Evolutionary conservation across 2,888 invertebrate species (phyloP).

Genomic region (Sphecodes monilicornis): DNA sequence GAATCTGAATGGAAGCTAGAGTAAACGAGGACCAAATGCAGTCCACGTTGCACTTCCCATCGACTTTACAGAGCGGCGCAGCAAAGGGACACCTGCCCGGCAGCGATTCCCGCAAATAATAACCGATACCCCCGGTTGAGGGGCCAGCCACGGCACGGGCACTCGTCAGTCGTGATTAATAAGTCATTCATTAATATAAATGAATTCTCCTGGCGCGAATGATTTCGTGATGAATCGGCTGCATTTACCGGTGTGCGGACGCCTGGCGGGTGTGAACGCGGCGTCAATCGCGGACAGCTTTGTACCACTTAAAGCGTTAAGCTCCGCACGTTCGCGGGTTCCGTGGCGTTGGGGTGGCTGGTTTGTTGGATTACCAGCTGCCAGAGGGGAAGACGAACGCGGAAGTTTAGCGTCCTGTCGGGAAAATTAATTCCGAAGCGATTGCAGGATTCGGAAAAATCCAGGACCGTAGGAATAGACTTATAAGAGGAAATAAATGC

Average conservation of each 20-base stretch:
- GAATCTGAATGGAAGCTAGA: neutral
- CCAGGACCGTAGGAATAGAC: neutral
- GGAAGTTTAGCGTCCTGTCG: constrained; percentile 24
- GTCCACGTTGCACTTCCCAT: neutral
- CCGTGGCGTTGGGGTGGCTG: constrained; percentile 44
- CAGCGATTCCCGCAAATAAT: constrained; percentile 64
- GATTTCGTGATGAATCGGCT: constrained; percentile 79
- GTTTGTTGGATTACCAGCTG: constrained; percentile 37
- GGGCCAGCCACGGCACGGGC: constrained; percentile 55
- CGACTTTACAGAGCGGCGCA: neutral
- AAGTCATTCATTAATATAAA: constrained; percentile 80
- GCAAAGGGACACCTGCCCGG: constrained; percentile 47
- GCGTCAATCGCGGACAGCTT: constrained; percentile 74
- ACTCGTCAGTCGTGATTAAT: constrained; percentile 75
- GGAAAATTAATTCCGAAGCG: constrained; percentile 40
- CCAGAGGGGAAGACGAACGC: constrained; percentile 31
- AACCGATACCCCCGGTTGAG: constrained; percentile 72
- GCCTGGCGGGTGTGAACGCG: constrained; percentile 76
- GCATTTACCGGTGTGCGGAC: constrained; percentile 75
- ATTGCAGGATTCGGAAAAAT: constrained; percentile 9
- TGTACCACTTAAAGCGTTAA: constrained; percentile 71
- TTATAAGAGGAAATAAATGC: constrained; percentile 14
- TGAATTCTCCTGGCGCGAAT: constrained; percentile 77
- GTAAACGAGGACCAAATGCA: neutral
- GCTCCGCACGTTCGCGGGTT: constrained; percentile 61